phyloP scores from a whole-genome alignment of 2,888 invertebrate species.

The Carpatolechia fugitivella region DNA sequence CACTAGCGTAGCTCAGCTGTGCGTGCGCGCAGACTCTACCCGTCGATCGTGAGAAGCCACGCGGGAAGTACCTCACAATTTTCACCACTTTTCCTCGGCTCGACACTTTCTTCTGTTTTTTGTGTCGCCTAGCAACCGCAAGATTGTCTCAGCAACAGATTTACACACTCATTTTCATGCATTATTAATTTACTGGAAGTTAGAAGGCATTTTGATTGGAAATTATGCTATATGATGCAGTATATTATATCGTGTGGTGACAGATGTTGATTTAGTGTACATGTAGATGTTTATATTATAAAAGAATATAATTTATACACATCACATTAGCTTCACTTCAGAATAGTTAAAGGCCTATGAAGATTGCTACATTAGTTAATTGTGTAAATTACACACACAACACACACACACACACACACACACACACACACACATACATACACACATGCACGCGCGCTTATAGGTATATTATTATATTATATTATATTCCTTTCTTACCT shows the following conservation, averaged over 20 bases:
- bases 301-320: too few species aligned
- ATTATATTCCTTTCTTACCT: too few species aligned
- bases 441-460: too few species aligned
- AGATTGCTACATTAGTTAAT: too few species aligned
- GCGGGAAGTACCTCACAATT: constrained; percentile 54
- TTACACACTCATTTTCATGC: constrained; percentile 10
- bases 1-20: neutral
- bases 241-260: neutral
- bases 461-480: too few species aligned
- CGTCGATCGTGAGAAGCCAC: constrained; percentile 35
- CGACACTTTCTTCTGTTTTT: constrained; percentile 44
- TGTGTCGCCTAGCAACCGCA: neutral
- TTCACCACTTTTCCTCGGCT: constrained; percentile 55
- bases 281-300: neutral
- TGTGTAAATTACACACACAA: too few species aligned
- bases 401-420: too few species aligned
- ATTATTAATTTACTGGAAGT: neutral
- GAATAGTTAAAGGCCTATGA: too few species aligned
- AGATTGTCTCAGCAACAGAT: neutral
- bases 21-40: neutral
- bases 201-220: constrained; percentile 3
- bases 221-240: constrained; percentile 1
- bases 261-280: neutral
- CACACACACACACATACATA: too few species aligned
- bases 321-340: too few species aligned